phyloP scores from a whole-genome alignment of 2,888 invertebrate species.

The Lapara coniferarum region DNA sequence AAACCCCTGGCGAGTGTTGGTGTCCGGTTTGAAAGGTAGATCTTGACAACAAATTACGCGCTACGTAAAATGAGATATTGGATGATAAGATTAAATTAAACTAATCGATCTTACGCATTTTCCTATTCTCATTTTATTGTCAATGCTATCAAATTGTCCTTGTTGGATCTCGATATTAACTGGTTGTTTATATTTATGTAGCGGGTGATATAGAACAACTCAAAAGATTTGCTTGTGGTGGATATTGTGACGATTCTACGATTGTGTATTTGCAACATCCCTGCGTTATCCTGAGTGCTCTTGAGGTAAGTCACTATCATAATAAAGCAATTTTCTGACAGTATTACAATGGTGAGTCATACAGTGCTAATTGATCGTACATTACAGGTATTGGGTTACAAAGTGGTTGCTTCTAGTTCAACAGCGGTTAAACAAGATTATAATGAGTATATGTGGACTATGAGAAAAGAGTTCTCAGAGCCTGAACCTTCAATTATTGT shows the following conservation, averaged over 20 bases:
- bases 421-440: conserved; percentile 94
- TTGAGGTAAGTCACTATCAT: conserved; percentile 83
- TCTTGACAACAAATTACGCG: conserved; percentile 41
- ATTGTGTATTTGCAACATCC: conserved; percentile 94
- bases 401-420: conserved; percentile 93
- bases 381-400: conserved; percentile 90
- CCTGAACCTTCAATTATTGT: conserved; percentile 89
- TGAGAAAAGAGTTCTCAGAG: conserved; percentile 93
- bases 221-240: conserved; percentile 91
- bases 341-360: conserved; percentile 25
- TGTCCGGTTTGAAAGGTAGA: conserved; percentile 93
- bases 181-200: conserved; percentile 54
- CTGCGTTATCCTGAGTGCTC: conserved; percentile 92
- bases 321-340: conserved; percentile 12
- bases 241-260: conserved; percentile 92
- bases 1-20: conserved; percentile 94
- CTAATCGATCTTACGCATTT: conserved; percentile 17
- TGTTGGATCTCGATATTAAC: conserved; percentile 7
- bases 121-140: conserved; percentile 36
- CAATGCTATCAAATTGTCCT: conserved; percentile 13
- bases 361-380: conserved; percentile 34
- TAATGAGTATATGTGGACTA: conserved; percentile 97
- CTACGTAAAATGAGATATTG: conserved; percentile 47
- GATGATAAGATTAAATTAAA: conserved; percentile 25
- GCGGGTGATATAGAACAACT: conserved; percentile 92